These are phyloP conservation scores for Miichthys miiuy DNA, from an alignment of 2,797 vertebrate genomes.

Conservation along the genomic window DNA sequence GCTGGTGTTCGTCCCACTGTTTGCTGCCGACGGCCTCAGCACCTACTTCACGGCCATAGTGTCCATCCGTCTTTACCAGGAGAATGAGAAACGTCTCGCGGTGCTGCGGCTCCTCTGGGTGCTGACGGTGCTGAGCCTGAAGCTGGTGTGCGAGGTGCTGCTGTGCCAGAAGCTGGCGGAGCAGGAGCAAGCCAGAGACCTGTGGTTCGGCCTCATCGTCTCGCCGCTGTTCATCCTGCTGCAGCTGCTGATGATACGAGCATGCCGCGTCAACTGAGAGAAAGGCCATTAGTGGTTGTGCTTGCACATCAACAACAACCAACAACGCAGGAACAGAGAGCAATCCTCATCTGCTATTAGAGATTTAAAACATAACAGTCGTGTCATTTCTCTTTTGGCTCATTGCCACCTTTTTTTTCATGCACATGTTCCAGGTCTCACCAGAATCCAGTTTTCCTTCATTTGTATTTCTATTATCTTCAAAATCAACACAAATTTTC, in stretches of 20 bases:
- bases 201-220: conserved; percentile 95
- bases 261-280: conserved; percentile 93
- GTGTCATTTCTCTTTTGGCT: conserved; percentile 32
- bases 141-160: conserved; percentile 98
- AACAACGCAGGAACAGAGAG: conserved; percentile 16
- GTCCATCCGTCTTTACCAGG: conserved; percentile 97
- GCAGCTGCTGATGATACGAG: conserved; percentile 98
- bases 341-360: conserved; percentile 53
- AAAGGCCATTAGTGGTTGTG: background rate
- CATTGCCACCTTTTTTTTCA: conserved; percentile 1
- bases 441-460: conserved; percentile 3
- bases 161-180: conserved; percentile 97
- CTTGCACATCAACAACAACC: background rate
- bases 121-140: conserved; percentile 96
- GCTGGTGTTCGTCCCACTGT: conserved; percentile 94
- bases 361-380: conserved; percentile 56
- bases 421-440: conserved; percentile 6
- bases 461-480: conserved; percentile 10
- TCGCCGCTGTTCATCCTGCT: conserved; percentile 97
- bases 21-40: conserved; percentile 97
- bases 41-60: conserved; percentile 98
- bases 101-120: conserved; percentile 98
- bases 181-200: conserved; percentile 88
- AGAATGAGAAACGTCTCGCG: conserved; percentile 95
- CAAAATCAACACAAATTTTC: background rate